phyloP scores from a whole-genome alignment of 1,140 invertebrate species.

The Mesaphorura yosii region DNA sequence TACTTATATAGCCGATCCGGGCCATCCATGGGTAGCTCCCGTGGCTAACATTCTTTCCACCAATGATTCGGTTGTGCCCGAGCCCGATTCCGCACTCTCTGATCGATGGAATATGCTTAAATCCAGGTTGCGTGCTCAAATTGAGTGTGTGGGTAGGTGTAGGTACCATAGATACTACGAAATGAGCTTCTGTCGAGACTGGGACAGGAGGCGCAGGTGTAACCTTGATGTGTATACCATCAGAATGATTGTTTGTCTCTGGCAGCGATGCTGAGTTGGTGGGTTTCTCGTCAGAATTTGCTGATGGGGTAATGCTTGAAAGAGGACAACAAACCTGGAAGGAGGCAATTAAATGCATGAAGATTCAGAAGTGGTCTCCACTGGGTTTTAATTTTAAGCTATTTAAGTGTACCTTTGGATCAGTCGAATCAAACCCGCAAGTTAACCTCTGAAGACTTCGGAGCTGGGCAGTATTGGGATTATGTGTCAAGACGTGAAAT shows the following conservation, averaged over 20 bases:
- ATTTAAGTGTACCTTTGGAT: conserved; percentile 16
- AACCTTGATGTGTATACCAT: too few relatives aligned
- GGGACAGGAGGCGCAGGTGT: too few relatives aligned
- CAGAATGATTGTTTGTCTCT: too few relatives aligned
- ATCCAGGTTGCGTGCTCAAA: conserved; percentile 19
- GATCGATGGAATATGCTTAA: conserved; percentile 18
- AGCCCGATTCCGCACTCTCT: conserved; percentile 19
- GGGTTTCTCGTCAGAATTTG: not conserved
- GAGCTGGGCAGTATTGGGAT: conserved; percentile 2
- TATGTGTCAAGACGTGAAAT: conserved; percentile 2
- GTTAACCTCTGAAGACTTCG: conserved; percentile 17
- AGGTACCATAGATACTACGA: not conserved
- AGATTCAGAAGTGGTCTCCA: not conserved
- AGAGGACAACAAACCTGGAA: conserved; percentile 22
- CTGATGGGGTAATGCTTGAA: conserved; percentile 4
- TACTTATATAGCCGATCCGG: conserved; percentile 28
- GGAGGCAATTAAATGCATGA: too few relatives aligned
- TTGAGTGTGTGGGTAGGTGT: too few relatives aligned
- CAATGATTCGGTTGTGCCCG: conserved; percentile 17
- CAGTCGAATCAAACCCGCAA: conserved; percentile 13
- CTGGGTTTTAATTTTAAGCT: not conserved
- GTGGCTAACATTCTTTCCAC: conserved; percentile 18
- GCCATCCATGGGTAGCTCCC: conserved; percentile 27
- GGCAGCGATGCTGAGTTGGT: too few relatives aligned
- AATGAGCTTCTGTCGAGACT: too few relatives aligned